A percentile compares a stretch with the other conserved stretches of the same genome.
Evolutionary conservation across 2,888 invertebrate genomes (phyloP).

Genomic region (Sphaeridia pumilis): DNA sequence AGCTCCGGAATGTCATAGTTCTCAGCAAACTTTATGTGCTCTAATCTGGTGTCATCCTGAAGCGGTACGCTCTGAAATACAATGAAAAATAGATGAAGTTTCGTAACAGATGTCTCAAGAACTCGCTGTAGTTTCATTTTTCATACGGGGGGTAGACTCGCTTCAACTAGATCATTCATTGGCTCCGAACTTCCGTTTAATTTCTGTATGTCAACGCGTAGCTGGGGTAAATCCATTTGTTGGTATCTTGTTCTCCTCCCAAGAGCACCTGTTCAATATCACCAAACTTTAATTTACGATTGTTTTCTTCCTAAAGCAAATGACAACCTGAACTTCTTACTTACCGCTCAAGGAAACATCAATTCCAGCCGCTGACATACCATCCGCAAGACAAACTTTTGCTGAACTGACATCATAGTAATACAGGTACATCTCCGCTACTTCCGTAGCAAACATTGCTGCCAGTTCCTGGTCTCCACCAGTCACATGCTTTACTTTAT

Average conservation of each 20-base stretch:
- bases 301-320: too few species aligned
- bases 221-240: slow-evolving; percentile 65
- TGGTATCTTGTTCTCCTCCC: slow-evolving; percentile 88
- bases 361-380: slow-evolving; percentile 53
- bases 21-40: slow-evolving; percentile 60
- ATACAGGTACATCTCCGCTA: slow-evolving; percentile 55
- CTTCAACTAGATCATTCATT: too few species aligned
- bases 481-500: neutral
- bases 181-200: neutral
- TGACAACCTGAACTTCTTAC: too few species aligned
- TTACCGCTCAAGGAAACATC: slow-evolving; percentile 57
- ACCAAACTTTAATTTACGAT: neutral
- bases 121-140: too few species aligned
- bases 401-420: slow-evolving; percentile 62
- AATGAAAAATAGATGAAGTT: too few species aligned
- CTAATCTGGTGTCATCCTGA: slow-evolving; percentile 76
- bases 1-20: slow-evolving; percentile 45
- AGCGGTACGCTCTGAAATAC: slow-evolving; percentile 50
- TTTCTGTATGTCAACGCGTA: slow-evolving; percentile 58
- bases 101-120: too few species aligned
- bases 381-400: slow-evolving; percentile 53
- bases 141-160: too few species aligned
- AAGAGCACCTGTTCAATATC: slow-evolving; percentile 60
- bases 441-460: slow-evolving; percentile 47
- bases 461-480: slow-evolving; percentile 22